phyloP scores from a whole-genome alignment of 2,888 invertebrate genomes.

The Megaustenia siamemsis region DNA sequence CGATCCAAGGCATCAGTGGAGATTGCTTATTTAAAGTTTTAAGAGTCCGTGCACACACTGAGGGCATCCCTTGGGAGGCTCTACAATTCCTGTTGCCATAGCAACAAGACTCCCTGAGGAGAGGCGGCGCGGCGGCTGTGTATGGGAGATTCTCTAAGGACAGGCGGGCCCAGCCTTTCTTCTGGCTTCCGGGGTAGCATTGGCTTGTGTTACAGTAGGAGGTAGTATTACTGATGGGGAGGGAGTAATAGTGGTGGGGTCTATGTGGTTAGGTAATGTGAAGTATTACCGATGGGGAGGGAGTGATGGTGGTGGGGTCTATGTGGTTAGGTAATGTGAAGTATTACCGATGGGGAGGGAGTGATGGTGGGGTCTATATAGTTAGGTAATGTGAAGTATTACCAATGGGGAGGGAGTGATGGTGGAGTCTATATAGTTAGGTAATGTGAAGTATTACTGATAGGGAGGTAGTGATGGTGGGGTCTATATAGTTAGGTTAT shows the following conservation, averaged over 20 bases:
- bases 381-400: too few species aligned
- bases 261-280: too few species aligned
- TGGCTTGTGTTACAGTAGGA: too few species aligned
- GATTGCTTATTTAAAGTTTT: constrained; percentile 52
- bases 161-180: not conserved
- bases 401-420: too few species aligned
- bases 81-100: constrained; percentile 48
- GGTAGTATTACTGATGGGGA: constrained; percentile 35
- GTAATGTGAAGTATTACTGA: too few species aligned
- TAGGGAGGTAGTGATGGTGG: too few species aligned
- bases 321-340: too few species aligned
- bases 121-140: constrained; percentile 23
- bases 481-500: too few species aligned
- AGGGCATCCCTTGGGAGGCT: constrained; percentile 31
- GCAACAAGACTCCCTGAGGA: constrained; percentile 44
- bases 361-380: constrained; percentile 24
- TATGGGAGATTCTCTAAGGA: constrained; percentile 17
- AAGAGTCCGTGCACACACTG: constrained; percentile 44
- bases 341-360: constrained; percentile 39
- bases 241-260: constrained; percentile 31
- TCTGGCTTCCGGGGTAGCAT: constrained; percentile 1
- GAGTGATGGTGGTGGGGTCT: too few species aligned
- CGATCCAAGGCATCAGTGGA: constrained; percentile 22
- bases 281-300: too few species aligned
- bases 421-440: too few species aligned